Percentiles rank a stretch among this genome's conserved stretches.
Evolutionary conservation across 2,888 invertebrate genomes (phyloP).

Genomic region (Epicampocera succincta): DNA sequence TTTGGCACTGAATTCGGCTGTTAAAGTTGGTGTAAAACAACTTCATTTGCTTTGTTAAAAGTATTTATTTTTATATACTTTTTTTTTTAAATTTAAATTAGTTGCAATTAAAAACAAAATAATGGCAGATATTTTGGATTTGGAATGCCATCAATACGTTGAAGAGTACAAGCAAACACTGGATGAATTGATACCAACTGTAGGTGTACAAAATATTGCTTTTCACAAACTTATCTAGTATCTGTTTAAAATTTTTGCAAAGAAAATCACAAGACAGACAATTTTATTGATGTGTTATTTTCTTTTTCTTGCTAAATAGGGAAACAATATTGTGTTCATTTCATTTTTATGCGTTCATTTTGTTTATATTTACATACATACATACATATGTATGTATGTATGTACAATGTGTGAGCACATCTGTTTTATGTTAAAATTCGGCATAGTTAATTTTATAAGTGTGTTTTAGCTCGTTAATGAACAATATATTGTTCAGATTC

Average conservation of each 20-base stretch:
- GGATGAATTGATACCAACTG: constrained; percentile 78
- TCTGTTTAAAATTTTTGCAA: neutral
- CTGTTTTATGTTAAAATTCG: no score
- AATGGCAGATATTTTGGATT: constrained; percentile 78
- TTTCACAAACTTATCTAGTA: neutral
- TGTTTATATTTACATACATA: no score
- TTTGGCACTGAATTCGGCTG: constrained; percentile 28
- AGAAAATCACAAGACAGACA: no score
- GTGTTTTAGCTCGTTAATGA: no score
- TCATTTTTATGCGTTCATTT: no score
- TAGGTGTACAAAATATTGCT: constrained; percentile 72
- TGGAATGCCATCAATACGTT: constrained; percentile 76
- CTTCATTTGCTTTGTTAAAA: constrained; percentile 1
- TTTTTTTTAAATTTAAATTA: neutral
- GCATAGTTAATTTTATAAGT: no score
- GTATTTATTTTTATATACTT: neutral
- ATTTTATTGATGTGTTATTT: no score
- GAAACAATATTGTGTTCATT: no score
- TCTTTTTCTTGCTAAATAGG: no score
- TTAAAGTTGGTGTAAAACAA: constrained; percentile 18
- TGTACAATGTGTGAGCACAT: no score
- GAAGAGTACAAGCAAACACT: constrained; percentile 77
- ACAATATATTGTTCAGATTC: no score
- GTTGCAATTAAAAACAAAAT: constrained; percentile 32
- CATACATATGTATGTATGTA: no score